A percentile compares a stretch with the other conserved stretches of the same genome.
These are phyloP conservation scores for Volucella inanis DNA, from an alignment of 2,888 invertebrate genomes.

Conservation along the genomic window DNA sequence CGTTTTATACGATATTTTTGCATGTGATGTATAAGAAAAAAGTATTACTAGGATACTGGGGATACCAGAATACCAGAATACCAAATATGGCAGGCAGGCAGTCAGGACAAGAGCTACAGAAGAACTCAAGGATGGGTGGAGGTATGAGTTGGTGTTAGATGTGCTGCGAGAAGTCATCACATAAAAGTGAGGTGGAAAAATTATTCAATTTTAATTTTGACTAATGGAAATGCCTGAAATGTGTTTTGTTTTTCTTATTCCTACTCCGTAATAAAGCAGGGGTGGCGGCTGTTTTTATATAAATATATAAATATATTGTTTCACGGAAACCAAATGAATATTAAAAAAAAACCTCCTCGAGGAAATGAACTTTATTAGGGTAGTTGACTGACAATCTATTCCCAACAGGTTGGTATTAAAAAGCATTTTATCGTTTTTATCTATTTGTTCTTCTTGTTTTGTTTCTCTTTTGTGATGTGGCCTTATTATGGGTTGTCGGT, in stretches of 20 bases:
- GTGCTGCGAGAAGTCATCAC: slow-evolving; percentile 35
- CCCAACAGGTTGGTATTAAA: slow-evolving; percentile 58
- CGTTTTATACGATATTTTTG: slow-evolving; percentile 16
- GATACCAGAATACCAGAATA: background rate
- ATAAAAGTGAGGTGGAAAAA: slow-evolving; percentile 64
- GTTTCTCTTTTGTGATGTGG: slow-evolving; percentile 18
- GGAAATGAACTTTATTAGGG: slow-evolving; percentile 41
- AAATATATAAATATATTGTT: background rate
- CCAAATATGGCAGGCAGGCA: slow-evolving; percentile 44
- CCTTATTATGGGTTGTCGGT: background rate
- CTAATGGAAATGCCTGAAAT: slow-evolving; percentile 68
- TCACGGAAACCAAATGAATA: slow-evolving; percentile 3
- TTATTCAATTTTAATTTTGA: slow-evolving; percentile 74
- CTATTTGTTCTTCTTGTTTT: slow-evolving; percentile 41
- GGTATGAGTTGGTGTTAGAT: background rate
- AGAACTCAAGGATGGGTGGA: background rate
- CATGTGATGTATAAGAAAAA: slow-evolving; percentile 35
- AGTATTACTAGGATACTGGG: slow-evolving; percentile 45
- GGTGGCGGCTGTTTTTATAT: background rate
- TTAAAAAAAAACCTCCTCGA: slow-evolving; percentile 3
- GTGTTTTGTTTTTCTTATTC: slow-evolving; percentile 4
- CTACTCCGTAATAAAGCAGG: background rate
- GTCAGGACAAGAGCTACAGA: slow-evolving; percentile 10
- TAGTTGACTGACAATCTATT: slow-evolving; percentile 48
- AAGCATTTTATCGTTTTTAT: slow-evolving; percentile 55